phyloP scores from a whole-genome alignment of 2,888 invertebrate species.

The Harmothoe impar region DNA sequence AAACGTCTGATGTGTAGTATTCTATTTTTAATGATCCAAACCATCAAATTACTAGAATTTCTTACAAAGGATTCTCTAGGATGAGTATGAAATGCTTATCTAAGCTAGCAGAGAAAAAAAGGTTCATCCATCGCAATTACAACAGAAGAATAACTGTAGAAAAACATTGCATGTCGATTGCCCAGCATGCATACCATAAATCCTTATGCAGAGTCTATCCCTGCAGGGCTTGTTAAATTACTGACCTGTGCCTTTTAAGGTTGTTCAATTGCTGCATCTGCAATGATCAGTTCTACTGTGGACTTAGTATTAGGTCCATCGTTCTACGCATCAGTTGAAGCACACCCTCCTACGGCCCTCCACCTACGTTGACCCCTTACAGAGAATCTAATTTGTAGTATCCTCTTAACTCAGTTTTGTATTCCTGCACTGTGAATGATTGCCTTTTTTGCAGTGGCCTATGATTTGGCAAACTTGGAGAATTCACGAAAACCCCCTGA shows the following conservation, averaged over 20 bases:
- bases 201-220: neutral
- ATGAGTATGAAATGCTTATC: no score
- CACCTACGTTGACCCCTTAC: neutral
- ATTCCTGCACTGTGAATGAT: slow-evolving; percentile 53
- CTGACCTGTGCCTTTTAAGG: neutral
- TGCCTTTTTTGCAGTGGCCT: slow-evolving; percentile 63
- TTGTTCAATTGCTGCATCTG: neutral
- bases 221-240: neutral
- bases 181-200: neutral
- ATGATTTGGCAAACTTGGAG: slow-evolving; percentile 59
- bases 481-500: slow-evolving; percentile 60
- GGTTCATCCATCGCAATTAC: no score
- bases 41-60: no score
- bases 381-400: neutral
- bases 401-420: slow-evolving; percentile 13
- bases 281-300: neutral
- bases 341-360: slow-evolving; percentile 5
- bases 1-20: no score
- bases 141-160: neutral
- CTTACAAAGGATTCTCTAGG: no score
- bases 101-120: no score
- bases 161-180: neutral
- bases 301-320: no score
- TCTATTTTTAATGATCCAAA: no score
- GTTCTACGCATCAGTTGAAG: neutral